These are phyloP conservation scores for Hydrotaea cyrtoneurina DNA, from an alignment of 2,888 invertebrate genomes.

Conservation along the genomic window DNA sequence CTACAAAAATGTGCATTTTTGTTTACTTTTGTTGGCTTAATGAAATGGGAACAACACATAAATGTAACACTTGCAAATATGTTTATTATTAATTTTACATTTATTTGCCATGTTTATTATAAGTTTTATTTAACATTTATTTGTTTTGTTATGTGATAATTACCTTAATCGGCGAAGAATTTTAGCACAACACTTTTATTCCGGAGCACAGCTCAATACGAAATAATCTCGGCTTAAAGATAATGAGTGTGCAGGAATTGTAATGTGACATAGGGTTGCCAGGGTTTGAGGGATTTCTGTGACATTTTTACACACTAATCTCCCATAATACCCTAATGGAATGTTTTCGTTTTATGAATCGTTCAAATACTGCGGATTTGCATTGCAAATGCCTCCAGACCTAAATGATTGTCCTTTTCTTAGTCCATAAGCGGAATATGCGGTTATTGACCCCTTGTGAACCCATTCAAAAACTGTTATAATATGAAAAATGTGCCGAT, in stretches of 20 bases:
- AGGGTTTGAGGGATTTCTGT: neutral
- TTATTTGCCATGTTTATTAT: neutral
- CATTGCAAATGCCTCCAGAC: too few species aligned
- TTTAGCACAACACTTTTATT: constrained; percentile 25
- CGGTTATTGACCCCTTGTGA: too few species aligned
- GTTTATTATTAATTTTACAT: constrained; percentile 3
- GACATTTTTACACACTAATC: constrained; percentile 1
- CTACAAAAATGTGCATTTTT: too few species aligned
- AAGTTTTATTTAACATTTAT: neutral
- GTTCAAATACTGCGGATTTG: too few species aligned
- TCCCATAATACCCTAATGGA: neutral
- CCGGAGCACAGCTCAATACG: constrained; percentile 27
- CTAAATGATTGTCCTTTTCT: too few species aligned
- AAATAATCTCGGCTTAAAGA: constrained; percentile 12
- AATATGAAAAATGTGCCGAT: too few species aligned
- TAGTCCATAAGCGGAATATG: too few species aligned
- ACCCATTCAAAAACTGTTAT: too few species aligned
- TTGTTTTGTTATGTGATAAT: constrained; percentile 22
- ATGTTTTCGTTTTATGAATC: too few species aligned
- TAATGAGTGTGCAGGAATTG: constrained; percentile 27
- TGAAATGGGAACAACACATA: neutral
- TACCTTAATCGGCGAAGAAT: constrained; percentile 13
- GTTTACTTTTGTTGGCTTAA: too few species aligned
- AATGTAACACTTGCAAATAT: too few species aligned
- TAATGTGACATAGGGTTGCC: neutral